Evolutionary conservation across 2,113 vertebrate species (phyloP).

Genomic region (Entomyzon cyanotis): DNA sequence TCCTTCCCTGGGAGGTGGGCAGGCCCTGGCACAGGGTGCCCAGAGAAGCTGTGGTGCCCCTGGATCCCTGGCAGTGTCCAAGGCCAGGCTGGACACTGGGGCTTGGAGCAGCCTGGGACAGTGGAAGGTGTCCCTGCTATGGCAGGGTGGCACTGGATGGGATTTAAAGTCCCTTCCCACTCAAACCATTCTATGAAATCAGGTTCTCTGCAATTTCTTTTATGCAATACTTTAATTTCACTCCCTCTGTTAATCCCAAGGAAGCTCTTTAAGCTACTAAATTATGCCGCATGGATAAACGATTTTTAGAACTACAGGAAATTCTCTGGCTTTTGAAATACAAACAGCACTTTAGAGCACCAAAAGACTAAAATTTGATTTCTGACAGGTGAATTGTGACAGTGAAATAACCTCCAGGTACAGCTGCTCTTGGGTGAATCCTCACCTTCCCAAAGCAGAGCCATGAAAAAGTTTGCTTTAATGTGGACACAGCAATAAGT

Average conservation of each 20-base stretch:
- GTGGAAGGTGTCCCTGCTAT: not conserved
- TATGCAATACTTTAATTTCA: not conserved
- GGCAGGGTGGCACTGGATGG: accelerated
- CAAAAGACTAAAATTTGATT: not conserved
- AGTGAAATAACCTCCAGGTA: not conserved
- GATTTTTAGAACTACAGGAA: not conserved
- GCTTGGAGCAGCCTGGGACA: not conserved
- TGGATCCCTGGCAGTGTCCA: not conserved
- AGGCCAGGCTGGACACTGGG: not conserved
- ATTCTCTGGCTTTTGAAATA: not conserved
- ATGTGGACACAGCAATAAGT: accelerated
- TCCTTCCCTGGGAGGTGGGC: not conserved
- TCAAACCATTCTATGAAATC: not conserved
- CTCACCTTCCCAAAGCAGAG: not conserved
- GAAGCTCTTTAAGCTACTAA: not conserved
- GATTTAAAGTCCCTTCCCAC: accelerated
- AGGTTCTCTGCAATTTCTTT: not conserved
- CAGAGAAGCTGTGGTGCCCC: not conserved
- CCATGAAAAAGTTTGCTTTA: not conserved
- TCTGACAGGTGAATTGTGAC: not conserved
- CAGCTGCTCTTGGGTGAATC: not conserved
- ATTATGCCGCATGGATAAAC: not conserved
- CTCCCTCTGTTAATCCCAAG: not conserved
- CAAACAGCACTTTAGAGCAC: not conserved
- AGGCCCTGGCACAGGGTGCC: not conserved